Evolutionary conservation across 2,113 vertebrate genomes (phyloP), one percentile per base, ranked within the genome.

Genomic region (Aleadryas rufinucha): DNA sequence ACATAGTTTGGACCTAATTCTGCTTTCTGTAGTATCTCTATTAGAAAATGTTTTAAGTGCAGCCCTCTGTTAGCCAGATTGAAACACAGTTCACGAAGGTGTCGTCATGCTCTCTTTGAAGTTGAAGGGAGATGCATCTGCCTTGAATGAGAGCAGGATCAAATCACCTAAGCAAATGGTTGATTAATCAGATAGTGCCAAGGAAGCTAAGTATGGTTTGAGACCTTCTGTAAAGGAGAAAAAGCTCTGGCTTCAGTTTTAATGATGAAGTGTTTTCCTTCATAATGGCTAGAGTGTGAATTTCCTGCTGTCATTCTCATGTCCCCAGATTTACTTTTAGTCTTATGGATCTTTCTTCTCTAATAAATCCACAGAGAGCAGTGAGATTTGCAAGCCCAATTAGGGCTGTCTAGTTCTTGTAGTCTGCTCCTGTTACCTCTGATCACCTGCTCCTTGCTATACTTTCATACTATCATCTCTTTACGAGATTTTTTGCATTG

Each of bases 61-160:
- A 93, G 42, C 18, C 49, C 92, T 94, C 76, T 95, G 95, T 78
- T 81, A 92, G 53, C 88, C 92, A 96, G 77, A 90, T 56, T 94
- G 92, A 79, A 96, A 56, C 31, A 49, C 37, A 26, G 37, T 90
- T 94, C 9, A 7, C 0, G 0, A 82, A 96, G 88, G 95, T 96
- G 84, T 96, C 79, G 83, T 77, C n/a, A 2, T 31, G 28, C 39
- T 92, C n/a, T 59, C 95, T 96, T 95, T 96, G 96, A 96, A 96
- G 96, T 75, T 75, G 79, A 81, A 92, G 42, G 27, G 69, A 95
- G 60, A 81, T 0, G 1, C 86, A 90, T 96, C 89, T 97, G 90
- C 86, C 83, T 87, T 90, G 83, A 94, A 86, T 92, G 76, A 89
- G 63, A 80, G 22, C 71, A 87, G 68, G 42, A 93, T 86, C 59